Base-by-base conservation (phyloP, 2,888 invertebrate genomes). In the Dolichomitus sp. region DNA sequence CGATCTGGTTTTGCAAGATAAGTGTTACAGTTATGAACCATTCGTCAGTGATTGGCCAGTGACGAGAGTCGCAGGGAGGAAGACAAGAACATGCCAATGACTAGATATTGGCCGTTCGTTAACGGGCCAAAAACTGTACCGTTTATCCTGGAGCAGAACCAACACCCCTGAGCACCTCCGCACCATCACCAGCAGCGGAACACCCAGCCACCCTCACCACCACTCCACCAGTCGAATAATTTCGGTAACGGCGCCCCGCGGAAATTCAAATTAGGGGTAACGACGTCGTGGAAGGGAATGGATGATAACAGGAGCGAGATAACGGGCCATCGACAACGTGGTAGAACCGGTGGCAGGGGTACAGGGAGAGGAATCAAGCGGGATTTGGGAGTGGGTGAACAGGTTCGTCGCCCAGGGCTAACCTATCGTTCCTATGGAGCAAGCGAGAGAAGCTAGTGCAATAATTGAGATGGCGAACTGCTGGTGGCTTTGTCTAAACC, bases 251-350 rank as follows among this genome's bases (percentile, higher is more conserved):
- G 84, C 85, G 87, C 88, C 90, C 87, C 85, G 90, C 89, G 90
- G 91, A 86, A 87, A 88, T 89, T 89, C 88, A 88, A 90, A 90
- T 91, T 92, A 91, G 88, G 87, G 87, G 84, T 88, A 88, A 88
- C 84, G 88, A 86, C 83, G 87, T 87, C 85, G 83, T 87, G 86
- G 81, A 86, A 85, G 86, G 84, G 84, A 86, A 85, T 83, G 83
- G 85, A 87, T 82, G 85, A 87, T 87, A 87, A 84, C 76, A 73
- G 77, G 74, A 59, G 61, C 69, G 83, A 85, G 85, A 83, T 87
- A 87, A 84, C 78, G 84, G 82, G 78, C 83, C 81, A 85, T 85
- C 83, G 85, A 84, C 86, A 81, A 80, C 83, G 80, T 69, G 66
- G 59, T 50, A 30, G 74, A 80, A 54, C 50, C 48, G 57, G 73